These are phyloP conservation scores for Globicephala melas DNA, from an alignment of 2,113 vertebrate genomes.

Conservation along the genomic window DNA sequence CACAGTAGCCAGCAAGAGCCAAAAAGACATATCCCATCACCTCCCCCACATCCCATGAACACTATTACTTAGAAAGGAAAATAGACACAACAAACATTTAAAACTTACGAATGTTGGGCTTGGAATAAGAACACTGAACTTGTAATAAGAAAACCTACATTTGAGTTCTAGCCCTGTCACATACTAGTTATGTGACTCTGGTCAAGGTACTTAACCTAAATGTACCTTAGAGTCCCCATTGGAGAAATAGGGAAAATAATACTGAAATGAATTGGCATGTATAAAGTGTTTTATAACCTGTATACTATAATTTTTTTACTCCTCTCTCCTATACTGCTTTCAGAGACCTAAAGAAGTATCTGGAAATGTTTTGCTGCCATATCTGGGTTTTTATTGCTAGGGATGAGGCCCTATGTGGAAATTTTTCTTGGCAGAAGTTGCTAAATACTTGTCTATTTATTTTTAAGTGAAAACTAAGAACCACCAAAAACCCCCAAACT, in stretches of 20 bases:
- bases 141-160: background rate
- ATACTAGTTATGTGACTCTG: background rate
- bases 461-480: constrained; percentile 39
- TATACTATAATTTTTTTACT: background rate
- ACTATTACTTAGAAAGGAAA: constrained; percentile 23
- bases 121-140: background rate
- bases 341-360: constrained; percentile 7
- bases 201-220: background rate
- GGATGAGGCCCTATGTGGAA: background rate
- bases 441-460: constrained; percentile 22
- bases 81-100: background rate
- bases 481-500: background rate
- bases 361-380: background rate
- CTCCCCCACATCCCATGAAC: background rate
- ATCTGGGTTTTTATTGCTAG: background rate
- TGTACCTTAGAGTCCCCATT: background rate
- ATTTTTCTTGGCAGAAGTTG: constrained; percentile 27
- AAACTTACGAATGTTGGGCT: background rate
- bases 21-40: background rate
- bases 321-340: background rate
- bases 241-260: background rate
- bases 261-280: background rate
- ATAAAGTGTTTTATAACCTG: background rate
- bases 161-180: background rate
- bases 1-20: background rate